A percentile compares a stretch with the other conserved stretches of the same genome.
Evolutionary conservation across 2,113 vertebrate genomes (phyloP).

Genomic region (Anarhynchus alexandrinus): DNA sequence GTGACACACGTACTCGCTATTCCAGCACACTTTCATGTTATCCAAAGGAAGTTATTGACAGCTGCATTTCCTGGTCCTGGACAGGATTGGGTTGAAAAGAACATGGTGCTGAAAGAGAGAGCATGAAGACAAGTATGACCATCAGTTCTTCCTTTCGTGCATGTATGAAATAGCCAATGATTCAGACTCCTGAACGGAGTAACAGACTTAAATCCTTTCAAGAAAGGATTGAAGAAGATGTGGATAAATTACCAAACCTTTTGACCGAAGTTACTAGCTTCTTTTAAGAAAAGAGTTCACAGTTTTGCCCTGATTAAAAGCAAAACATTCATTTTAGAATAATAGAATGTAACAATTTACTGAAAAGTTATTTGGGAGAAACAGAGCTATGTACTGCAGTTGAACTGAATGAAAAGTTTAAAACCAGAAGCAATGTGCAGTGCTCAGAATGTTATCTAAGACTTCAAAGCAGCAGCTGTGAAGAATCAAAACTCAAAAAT

Average conservation of each 20-base stretch:
- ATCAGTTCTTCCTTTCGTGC: not conserved
- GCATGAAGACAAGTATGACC: not conserved
- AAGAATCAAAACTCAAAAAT: constrained; percentile 57
- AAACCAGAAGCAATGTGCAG: constrained; percentile 35
- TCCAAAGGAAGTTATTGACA: not conserved
- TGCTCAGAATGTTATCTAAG: constrained; percentile 54
- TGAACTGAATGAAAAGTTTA: constrained; percentile 27
- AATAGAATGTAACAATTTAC: not conserved
- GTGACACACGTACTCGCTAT: not conserved
- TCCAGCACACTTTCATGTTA: not conserved
- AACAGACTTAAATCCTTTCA: constrained; percentile 14
- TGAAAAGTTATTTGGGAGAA: constrained; percentile 39
- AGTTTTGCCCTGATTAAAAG: constrained; percentile 45
- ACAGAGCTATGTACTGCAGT: not conserved
- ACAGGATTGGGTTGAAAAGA: not conserved
- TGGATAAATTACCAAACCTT: not conserved
- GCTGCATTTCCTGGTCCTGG: not conserved
- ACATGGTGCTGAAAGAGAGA: not conserved
- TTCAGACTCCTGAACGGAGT: not conserved
- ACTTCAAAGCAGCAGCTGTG: constrained; percentile 70
- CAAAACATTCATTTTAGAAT: constrained; percentile 9
- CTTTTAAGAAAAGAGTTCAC: not conserved
- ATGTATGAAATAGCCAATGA: not conserved
- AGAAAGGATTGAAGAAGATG: not conserved
- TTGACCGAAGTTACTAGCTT: not conserved